Conservation (phyloP, 2,113 vertebrate species). For the Cebidichthys violaceus region DNA sequence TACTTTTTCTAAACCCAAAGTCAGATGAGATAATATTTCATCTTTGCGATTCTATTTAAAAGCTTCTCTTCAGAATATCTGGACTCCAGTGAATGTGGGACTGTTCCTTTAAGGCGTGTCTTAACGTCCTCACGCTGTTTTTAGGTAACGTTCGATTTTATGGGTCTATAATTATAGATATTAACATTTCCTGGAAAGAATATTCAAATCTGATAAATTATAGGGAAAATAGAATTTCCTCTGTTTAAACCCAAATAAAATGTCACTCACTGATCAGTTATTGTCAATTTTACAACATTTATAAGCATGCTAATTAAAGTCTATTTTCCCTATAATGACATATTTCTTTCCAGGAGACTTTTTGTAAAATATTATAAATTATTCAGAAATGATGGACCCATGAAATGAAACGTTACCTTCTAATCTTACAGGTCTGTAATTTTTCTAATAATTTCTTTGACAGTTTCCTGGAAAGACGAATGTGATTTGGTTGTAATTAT, state of each 20-base stretch:
- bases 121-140: neutral
- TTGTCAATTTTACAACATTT: neutral
- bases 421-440: neutral
- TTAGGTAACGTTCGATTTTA: neutral
- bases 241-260: neutral
- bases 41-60: neutral
- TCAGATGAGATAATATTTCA: too few species aligned
- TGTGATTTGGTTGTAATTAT: too few species aligned
- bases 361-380: neutral
- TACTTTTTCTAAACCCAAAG: neutral
- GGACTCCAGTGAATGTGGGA: neutral
- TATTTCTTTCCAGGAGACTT: neutral
- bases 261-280: neutral
- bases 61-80: neutral
- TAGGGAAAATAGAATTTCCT: neutral
- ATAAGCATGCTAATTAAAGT: neutral
- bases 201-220: neutral
- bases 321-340: neutral
- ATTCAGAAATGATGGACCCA: neutral
- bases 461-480: neutral
- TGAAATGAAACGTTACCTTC: neutral
- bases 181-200: constrained; percentile 10
- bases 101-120: neutral
- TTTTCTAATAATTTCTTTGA: neutral
- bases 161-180: neutral